A percentile compares a stretch with the other conserved stretches of the same genome.
Conservation (phyloP, 2,888 invertebrate species). For the Morpho deidamia region DNA sequence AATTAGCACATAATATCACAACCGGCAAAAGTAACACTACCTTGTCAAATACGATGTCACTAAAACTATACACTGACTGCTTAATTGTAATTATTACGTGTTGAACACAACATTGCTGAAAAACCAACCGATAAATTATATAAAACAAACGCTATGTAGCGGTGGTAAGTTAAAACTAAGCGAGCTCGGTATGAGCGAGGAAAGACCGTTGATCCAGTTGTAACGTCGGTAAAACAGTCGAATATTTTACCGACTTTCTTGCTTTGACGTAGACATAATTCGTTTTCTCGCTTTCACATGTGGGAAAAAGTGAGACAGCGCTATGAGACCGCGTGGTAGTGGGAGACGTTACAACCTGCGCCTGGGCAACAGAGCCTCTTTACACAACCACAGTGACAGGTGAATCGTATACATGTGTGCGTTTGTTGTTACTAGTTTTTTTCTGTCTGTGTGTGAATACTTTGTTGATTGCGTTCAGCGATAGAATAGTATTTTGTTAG, state of each 20-base stretch:
- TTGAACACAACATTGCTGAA: conserved; percentile 56
- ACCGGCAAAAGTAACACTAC: conserved; percentile 37
- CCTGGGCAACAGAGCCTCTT: conserved; percentile 60
- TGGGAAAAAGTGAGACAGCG: conserved; percentile 37
- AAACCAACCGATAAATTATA: conserved; percentile 48
- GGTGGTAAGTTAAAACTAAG: conserved; percentile 73
- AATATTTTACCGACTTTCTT: conserved; percentile 58
- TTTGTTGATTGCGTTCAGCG: conserved; percentile 61
- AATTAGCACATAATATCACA: conserved; percentile 33
- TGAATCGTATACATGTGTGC: conserved; percentile 63
- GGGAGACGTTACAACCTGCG: conserved; percentile 70
- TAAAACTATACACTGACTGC: conserved; percentile 40
- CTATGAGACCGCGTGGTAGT: conserved; percentile 45
- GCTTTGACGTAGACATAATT: conserved; percentile 29
- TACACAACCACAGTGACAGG: conserved; percentile 66
- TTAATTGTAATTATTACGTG: conserved; percentile 45
- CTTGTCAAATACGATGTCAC: conserved; percentile 40
- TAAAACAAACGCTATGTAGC: conserved; percentile 58
- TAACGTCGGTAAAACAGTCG: conserved; percentile 61
- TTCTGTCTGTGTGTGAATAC: conserved; percentile 46
- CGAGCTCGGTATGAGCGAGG: conserved; percentile 60
- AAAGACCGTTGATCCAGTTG: conserved; percentile 78
- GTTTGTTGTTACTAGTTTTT: conserved; percentile 39
- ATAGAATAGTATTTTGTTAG: conserved; percentile 66
- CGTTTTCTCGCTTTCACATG: conserved; percentile 38